phyloP scores from a whole-genome alignment of 2,113 vertebrate species.

The Cathartes aura region DNA sequence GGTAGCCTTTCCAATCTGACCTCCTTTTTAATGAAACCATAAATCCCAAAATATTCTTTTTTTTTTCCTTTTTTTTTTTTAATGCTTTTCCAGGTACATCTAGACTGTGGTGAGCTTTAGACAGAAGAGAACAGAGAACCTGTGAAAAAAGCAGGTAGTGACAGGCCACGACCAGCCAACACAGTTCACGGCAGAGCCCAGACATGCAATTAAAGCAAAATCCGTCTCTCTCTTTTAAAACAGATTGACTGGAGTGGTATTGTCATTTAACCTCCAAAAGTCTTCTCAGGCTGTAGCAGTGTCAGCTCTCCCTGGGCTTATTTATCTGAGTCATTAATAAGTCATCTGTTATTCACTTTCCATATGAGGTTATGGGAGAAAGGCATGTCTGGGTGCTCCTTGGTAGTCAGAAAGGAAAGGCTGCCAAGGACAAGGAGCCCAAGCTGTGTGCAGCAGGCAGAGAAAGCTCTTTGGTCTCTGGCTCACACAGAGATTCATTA shows the following conservation, averaged over 20 bases:
- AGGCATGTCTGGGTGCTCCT: slow-evolving; percentile 24
- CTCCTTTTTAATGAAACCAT: neutral
- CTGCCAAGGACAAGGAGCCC: neutral
- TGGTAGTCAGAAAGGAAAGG: neutral
- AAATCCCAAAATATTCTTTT: neutral
- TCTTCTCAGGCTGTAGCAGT: neutral
- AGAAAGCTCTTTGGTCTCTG: neutral
- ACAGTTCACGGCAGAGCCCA: neutral
- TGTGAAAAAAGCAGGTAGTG: neutral
- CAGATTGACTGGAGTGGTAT: neutral
- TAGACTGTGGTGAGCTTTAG: neutral
- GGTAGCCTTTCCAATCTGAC: neutral
- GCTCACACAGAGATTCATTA: neutral
- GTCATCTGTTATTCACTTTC: slow-evolving; percentile 22
- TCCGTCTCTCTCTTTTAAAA: neutral
- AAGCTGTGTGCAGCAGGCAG: neutral
- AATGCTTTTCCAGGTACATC: neutral
- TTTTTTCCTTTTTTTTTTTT: neutral
- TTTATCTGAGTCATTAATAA: slow-evolving; percentile 30
- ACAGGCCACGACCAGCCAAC: neutral
- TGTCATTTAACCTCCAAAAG: neutral
- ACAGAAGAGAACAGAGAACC: neutral
- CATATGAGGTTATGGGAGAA: slow-evolving; percentile 1
- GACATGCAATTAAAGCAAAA: neutral
- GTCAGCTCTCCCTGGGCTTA: neutral